These are phyloP conservation scores for Carcharodon carcharias DNA, from an alignment of 2,797 vertebrate genomes.

Conservation along the genomic window DNA sequence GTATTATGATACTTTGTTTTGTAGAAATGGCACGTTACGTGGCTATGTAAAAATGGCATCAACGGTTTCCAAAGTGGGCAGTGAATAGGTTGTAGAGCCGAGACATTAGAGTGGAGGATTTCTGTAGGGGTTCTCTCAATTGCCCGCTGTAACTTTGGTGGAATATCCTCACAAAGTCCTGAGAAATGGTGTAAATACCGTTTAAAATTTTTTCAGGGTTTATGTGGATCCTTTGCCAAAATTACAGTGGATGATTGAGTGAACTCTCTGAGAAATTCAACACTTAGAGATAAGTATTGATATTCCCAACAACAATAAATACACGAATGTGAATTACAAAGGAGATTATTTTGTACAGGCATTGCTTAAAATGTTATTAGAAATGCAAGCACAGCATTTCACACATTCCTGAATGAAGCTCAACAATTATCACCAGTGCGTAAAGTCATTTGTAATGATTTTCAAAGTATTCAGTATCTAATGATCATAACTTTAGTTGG, in stretches of 20 bases:
- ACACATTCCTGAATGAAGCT: background rate
- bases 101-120: background rate
- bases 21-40: background rate
- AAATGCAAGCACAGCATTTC: background rate
- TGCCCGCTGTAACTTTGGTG: background rate
- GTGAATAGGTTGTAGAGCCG: background rate
- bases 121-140: background rate
- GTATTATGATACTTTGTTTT: background rate
- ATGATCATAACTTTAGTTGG: background rate
- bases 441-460: slow-evolving; percentile 3
- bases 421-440: background rate
- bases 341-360: background rate
- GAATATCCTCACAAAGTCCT: background rate
- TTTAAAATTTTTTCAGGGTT: background rate
- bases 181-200: background rate
- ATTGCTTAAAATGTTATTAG: background rate
- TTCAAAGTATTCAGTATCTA: slow-evolving; percentile 12
- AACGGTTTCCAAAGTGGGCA: background rate
- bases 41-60: background rate
- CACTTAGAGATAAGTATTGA: background rate
- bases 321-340: background rate
- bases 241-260: background rate
- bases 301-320: background rate
- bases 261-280: background rate
- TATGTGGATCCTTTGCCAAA: background rate